These are phyloP conservation scores for Cabera pusaria DNA, from an alignment of 2,888 invertebrate species.

Conservation along the genomic window DNA sequence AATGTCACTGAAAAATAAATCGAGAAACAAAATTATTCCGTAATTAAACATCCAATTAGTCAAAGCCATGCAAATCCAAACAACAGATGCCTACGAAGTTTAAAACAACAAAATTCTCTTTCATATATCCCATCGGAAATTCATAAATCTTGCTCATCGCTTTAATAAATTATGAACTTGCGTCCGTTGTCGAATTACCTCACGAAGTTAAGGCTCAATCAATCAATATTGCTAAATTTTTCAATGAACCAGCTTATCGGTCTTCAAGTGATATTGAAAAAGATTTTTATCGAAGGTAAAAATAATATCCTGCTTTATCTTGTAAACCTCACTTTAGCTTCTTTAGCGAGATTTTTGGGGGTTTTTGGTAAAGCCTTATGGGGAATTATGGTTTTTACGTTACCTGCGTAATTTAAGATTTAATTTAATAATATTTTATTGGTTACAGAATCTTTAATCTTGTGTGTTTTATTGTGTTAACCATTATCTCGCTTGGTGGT, in stretches of 20 bases:
- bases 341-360: conserved; percentile 5
- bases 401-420: too few relatives aligned
- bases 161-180: conserved; percentile 27
- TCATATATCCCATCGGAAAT: conserved; percentile 18
- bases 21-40: too few relatives aligned
- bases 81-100: conserved; percentile 16
- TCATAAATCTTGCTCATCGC: conserved; percentile 22
- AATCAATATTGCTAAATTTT: conserved; percentile 27
- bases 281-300: conserved; percentile 19
- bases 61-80: conserved; percentile 6
- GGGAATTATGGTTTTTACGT: too few relatives aligned
- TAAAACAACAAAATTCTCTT: conserved; percentile 17
- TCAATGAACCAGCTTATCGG: conserved; percentile 25
- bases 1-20: too few relatives aligned
- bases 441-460: too few relatives aligned
- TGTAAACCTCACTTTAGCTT: conserved; percentile 11
- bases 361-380: too few relatives aligned
- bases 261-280: conserved; percentile 21
- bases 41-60: conserved; percentile 6
- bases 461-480: too few relatives aligned
- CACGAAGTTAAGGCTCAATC: conserved; percentile 23
- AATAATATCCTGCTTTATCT: conserved; percentile 15
- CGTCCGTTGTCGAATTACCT: conserved; percentile 26
- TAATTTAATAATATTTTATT: too few relatives aligned
- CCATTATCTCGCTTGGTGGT: too few relatives aligned